Evolutionary conservation across 2,888 invertebrate species (phyloP).

Genomic region (Calephelis perditalis): DNA sequence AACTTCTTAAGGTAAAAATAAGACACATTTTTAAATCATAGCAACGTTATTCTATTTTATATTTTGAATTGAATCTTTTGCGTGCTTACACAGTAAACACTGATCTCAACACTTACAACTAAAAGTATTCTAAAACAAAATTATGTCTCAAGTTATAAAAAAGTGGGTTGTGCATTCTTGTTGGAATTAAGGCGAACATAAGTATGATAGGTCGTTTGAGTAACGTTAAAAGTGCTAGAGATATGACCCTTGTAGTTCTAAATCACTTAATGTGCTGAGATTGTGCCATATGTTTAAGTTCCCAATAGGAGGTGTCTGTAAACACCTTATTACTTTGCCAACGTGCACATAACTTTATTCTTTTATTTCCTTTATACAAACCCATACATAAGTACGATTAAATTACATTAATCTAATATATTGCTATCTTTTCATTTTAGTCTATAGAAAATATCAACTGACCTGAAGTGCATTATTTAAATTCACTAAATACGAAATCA

Average conservation of each 20-base stretch:
- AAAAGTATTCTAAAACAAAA: slow-evolving; percentile 81
- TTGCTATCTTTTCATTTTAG: slow-evolving; percentile 77
- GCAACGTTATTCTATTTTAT: slow-evolving; percentile 84
- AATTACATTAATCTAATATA: slow-evolving; percentile 76
- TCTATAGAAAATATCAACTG: slow-evolving; percentile 70
- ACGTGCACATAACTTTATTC: slow-evolving; percentile 65
- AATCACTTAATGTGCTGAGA: slow-evolving; percentile 68
- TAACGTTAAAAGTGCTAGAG: slow-evolving; percentile 56
- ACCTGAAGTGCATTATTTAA: slow-evolving; percentile 46
- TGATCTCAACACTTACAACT: slow-evolving; percentile 83
- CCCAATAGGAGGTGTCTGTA: slow-evolving; percentile 59
- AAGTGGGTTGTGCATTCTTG: slow-evolving; percentile 71
- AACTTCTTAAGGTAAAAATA: slow-evolving; percentile 36
- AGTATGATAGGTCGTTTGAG: slow-evolving; percentile 55
- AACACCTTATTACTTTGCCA: slow-evolving; percentile 59
- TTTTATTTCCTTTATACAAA: slow-evolving; percentile 70
- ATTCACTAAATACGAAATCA: slow-evolving; percentile 24
- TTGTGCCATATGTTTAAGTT: slow-evolving; percentile 65
- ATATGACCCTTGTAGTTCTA: slow-evolving; percentile 15
- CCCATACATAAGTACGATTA: slow-evolving; percentile 68
- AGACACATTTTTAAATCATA: slow-evolving; percentile 72
- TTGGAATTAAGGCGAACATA: slow-evolving; percentile 56
- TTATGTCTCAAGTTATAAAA: slow-evolving; percentile 63
- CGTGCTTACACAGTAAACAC: slow-evolving; percentile 86
- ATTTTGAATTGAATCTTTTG: slow-evolving; percentile 82